Evolutionary conservation across 2,797 vertebrate genomes (phyloP).

Genomic region (Cottoperca gobio): DNA sequence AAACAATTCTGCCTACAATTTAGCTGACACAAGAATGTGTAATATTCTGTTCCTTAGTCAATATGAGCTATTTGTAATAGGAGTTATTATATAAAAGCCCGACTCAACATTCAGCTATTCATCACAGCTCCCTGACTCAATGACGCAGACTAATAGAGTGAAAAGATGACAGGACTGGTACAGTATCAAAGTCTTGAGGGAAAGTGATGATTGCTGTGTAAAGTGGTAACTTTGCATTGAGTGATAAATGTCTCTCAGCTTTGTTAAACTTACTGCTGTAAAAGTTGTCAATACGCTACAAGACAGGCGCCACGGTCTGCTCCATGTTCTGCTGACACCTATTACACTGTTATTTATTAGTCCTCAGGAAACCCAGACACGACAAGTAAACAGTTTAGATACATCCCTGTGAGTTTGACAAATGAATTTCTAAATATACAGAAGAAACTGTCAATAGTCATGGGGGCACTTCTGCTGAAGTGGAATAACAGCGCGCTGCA

Average conservation of each 20-base stretch:
- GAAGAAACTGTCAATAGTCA: slow-evolving; percentile 81
- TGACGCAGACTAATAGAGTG: slow-evolving; percentile 71
- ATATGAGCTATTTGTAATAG: slow-evolving; percentile 62
- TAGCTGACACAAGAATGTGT: slow-evolving; percentile 56
- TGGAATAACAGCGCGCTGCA: slow-evolving; percentile 74
- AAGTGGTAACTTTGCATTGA: slow-evolving; percentile 71
- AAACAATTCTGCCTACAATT: slow-evolving; percentile 60
- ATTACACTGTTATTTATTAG: slow-evolving; percentile 83
- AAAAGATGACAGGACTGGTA: slow-evolving; percentile 63
- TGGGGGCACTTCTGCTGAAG: slow-evolving; percentile 79
- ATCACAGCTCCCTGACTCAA: slow-evolving; percentile 61
- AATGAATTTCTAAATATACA: slow-evolving; percentile 82
- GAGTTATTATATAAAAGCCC: slow-evolving; percentile 62
- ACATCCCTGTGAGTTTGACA: slow-evolving; percentile 76
- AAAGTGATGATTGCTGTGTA: slow-evolving; percentile 80
- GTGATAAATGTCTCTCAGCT: slow-evolving; percentile 80
- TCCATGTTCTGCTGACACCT: slow-evolving; percentile 74
- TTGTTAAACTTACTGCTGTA: slow-evolving; percentile 75
- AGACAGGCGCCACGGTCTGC: slow-evolving; percentile 60
- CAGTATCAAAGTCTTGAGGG: slow-evolving; percentile 55
- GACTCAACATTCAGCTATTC: slow-evolving; percentile 68
- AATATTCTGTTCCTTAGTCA: slow-evolving; percentile 56
- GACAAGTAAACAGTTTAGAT: slow-evolving; percentile 67
- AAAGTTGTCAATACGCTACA: slow-evolving; percentile 75
- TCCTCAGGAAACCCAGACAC: slow-evolving; percentile 52